Evolutionary conservation across 2,888 invertebrate genomes (phyloP).

Genomic region (Nycteola revayana): DNA sequence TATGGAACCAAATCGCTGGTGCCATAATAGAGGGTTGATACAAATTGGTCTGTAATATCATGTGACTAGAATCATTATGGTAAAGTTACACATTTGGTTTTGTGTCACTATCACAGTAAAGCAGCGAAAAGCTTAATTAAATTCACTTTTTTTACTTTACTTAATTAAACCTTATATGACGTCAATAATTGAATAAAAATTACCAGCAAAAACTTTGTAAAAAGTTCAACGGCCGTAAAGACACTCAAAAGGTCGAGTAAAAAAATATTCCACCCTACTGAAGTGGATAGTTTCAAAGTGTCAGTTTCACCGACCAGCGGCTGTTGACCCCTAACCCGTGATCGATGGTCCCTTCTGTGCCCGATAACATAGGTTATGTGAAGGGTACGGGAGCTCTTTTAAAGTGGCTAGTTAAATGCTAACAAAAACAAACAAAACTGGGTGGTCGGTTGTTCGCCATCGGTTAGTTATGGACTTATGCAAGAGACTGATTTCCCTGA

Average conservation of each 20-base stretch:
- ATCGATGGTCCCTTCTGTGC: constrained; percentile 33
- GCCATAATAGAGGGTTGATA: too few relatives aligned
- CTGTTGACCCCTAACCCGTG: constrained; percentile 32
- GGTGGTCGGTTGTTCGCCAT: constrained; percentile 49
- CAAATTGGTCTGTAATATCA: too few relatives aligned
- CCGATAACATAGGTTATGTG: constrained; percentile 15
- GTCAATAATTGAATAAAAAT: constrained; percentile 13
- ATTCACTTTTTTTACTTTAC: too few relatives aligned
- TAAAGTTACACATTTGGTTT: too few relatives aligned
- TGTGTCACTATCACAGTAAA: too few relatives aligned
- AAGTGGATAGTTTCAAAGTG: constrained; percentile 47
- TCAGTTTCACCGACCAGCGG: constrained; percentile 38
- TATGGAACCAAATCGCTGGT: too few relatives aligned
- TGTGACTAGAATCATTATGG: too few relatives aligned
- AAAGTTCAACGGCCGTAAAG: constrained; percentile 23
- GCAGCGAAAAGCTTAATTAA: too few relatives aligned
- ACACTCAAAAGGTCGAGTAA: constrained; percentile 33
- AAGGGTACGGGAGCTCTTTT: constrained; percentile 29
- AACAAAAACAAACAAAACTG: constrained; percentile 58
- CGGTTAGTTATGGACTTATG: constrained; percentile 34
- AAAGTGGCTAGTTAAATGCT: constrained; percentile 38
- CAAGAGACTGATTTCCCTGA: constrained; percentile 42
- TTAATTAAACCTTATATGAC: constrained; percentile 1
- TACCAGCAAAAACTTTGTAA: constrained; percentile 7
- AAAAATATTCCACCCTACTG: constrained; percentile 36